Evolutionary conservation across 2,113 vertebrate species (phyloP).

Genomic region (Gavialis gangeticus): DNA sequence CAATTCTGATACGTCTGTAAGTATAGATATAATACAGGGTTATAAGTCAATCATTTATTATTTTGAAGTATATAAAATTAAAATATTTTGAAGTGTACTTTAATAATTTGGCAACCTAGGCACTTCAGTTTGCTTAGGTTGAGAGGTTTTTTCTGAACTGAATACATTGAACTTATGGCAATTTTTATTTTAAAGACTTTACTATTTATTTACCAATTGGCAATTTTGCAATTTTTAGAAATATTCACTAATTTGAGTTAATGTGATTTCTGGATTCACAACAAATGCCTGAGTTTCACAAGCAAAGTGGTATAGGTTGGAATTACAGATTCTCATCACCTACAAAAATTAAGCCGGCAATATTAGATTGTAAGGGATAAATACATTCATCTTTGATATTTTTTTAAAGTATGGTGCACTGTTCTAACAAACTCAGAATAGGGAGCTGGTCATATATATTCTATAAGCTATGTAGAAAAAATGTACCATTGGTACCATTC

Average conservation of each 20-base stretch:
- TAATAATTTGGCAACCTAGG: not conserved
- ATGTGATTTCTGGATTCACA: not conserved
- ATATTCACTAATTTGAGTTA: no score
- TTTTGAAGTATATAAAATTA: not conserved
- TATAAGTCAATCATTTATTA: not conserved
- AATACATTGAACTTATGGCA: not conserved
- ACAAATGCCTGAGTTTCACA: not conserved
- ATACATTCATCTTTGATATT: not conserved
- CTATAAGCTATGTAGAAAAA: not conserved
- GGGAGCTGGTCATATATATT: not conserved
- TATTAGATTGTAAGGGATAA: not conserved
- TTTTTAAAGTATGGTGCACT: not conserved
- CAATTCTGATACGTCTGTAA: not conserved
- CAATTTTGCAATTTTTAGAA: not conserved
- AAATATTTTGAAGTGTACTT: not conserved
- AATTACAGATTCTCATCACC: not conserved
- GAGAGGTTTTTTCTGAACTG: not conserved
- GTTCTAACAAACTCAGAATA: not conserved
- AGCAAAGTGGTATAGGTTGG: not conserved
- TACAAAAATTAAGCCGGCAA: not conserved
- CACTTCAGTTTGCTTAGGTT: not conserved
- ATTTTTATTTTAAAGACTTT: not conserved
- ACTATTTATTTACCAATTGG: not conserved
- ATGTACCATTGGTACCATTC: rapidly evolving
- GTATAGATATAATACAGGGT: not conserved